A percentile compares a stretch with the other conserved stretches of the same genome.
Conservation (phyloP, 2,113 vertebrate species). For the Leucosticte australis region DNA sequence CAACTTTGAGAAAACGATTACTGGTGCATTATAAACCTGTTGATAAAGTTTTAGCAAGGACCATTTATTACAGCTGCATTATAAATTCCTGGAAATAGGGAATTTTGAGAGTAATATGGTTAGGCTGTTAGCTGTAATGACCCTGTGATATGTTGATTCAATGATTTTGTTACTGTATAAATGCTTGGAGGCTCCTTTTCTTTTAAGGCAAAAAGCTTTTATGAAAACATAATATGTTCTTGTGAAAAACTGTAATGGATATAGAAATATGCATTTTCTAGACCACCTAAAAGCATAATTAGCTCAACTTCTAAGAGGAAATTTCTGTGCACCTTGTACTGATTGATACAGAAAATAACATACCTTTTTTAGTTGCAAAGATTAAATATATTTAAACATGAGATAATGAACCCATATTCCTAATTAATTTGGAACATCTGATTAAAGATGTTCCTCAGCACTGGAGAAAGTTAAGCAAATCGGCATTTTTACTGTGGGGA, state of each 20-base stretch:
- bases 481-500: neutral
- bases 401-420: neutral
- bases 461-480: neutral
- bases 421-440: neutral
- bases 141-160: neutral
- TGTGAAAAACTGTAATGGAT: neutral
- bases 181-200: neutral
- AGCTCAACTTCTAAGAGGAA: neutral
- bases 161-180: conserved; percentile 9
- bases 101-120: neutral
- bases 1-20: neutral
- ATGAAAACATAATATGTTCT: neutral
- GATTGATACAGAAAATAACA: neutral
- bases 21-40: neutral
- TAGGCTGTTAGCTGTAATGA: neutral
- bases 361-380: neutral
- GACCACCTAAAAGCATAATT: neutral
- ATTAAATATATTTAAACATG: neutral
- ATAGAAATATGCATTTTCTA: neutral
- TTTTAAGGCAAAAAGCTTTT: neutral
- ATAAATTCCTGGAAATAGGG: conserved; percentile 13
- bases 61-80: neutral
- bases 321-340: neutral
- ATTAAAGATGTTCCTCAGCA: neutral
- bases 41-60: neutral